phyloP scores from a whole-genome alignment of 2,888 invertebrate species.

The Cephus sareptanus region DNA sequence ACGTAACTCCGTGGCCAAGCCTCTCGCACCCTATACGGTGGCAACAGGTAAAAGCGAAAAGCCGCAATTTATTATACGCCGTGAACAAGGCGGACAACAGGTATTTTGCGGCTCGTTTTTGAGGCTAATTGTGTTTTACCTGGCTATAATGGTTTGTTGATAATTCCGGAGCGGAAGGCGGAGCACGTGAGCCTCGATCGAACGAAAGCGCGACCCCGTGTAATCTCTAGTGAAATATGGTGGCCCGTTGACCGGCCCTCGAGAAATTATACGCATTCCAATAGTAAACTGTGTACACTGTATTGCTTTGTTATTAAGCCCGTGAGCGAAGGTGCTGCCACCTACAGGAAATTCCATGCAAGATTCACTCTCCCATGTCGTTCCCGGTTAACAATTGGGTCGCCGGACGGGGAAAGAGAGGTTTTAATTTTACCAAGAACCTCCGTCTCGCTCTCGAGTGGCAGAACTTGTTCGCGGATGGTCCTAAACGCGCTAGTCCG shows the following conservation, averaged over 20 bases:
- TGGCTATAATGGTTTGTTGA: slow-evolving; percentile 31
- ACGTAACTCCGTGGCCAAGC: not conserved
- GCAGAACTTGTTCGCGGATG: not conserved
- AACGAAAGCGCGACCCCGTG: slow-evolving; percentile 54
- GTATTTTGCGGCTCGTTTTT: slow-evolving; percentile 23
- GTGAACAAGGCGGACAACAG: slow-evolving; percentile 20
- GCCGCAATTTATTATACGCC: slow-evolving; percentile 25
- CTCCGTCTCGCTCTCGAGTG: not conserved
- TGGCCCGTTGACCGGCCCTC: slow-evolving; percentile 36
- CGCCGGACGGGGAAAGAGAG: not conserved
- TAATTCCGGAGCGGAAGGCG: slow-evolving; percentile 23
- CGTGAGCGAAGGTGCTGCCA: not conserved
- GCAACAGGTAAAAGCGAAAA: slow-evolving; percentile 34
- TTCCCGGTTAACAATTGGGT: not conserved
- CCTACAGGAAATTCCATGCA: not conserved
- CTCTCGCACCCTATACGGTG: not conserved
- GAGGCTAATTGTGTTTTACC: slow-evolving; percentile 27
- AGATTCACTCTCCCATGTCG: not conserved
- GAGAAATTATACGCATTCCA: slow-evolving; percentile 33
- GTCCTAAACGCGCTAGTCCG: not conserved
- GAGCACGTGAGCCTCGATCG: slow-evolving; percentile 30
- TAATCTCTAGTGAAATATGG: slow-evolving; percentile 58
- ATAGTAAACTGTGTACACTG: not conserved
- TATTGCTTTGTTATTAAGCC: not conserved
- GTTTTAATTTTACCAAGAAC: not conserved